phyloP scores from a whole-genome alignment of 2,888 invertebrate species.

The Parelbella ahira region DNA sequence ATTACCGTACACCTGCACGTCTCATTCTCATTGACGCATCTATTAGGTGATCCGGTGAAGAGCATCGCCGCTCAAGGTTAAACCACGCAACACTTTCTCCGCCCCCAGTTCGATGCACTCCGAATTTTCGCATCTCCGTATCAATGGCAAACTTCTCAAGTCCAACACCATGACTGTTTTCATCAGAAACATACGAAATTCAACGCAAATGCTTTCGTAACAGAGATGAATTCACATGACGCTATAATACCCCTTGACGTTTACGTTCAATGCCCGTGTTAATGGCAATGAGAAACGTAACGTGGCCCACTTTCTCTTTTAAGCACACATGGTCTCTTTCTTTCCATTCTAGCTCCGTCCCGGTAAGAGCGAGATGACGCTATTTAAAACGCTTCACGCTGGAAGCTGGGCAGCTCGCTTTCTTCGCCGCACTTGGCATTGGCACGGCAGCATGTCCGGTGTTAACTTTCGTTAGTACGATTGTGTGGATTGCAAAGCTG shows the following conservation, averaged over 20 bases:
- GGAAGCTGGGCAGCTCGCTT: conserved; percentile 70
- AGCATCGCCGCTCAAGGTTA: conserved; percentile 70
- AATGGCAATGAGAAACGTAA: conserved; percentile 77
- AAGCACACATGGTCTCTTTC: conserved; percentile 66
- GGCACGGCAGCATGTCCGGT: conserved; percentile 74
- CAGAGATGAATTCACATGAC: conserved; percentile 32
- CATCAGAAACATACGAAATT: conserved; percentile 27
- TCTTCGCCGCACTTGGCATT: conserved; percentile 78
- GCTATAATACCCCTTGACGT: conserved; percentile 63
- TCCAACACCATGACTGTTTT: conserved; percentile 39
- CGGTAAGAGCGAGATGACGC: conserved; percentile 58
- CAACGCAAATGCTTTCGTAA: conserved; percentile 27
- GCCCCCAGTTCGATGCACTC: conserved; percentile 74
- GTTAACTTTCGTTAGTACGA: conserved; percentile 76
- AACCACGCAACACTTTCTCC: conserved; percentile 74
- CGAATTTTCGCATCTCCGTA: conserved; percentile 63
- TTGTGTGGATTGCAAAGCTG: conserved; percentile 48
- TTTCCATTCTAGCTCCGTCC: conserved; percentile 41
- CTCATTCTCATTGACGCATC: conserved; percentile 56
- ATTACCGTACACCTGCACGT: conserved; percentile 35
- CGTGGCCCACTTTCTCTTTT: conserved; percentile 81
- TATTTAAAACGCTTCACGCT: conserved; percentile 49
- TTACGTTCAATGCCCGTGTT: conserved; percentile 76
- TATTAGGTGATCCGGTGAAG: conserved; percentile 66
- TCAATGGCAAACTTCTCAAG: conserved; percentile 44